Base-by-base conservation (phyloP, 1,140 invertebrate species). In the Lordiphosa clarofinis region DNA sequence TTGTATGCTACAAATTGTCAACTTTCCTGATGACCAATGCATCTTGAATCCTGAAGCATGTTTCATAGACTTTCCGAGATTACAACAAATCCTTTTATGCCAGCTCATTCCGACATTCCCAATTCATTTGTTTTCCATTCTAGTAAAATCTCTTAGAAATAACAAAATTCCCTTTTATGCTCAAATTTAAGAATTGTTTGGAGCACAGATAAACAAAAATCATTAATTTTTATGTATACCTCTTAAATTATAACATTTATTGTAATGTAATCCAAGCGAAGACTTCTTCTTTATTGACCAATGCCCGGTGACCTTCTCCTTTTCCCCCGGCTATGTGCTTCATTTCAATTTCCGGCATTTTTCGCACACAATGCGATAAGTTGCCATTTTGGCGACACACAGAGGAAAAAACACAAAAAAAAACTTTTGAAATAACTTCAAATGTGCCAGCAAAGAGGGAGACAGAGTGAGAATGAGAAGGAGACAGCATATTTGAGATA, bases 381-480 rank as follows among this genome's bases (percentile, higher is more conserved):
- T 68, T 72, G 59, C 43, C 43, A 46, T 46, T 31, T 46, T 31
- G 24, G 24, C 43, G 43, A 46, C 43, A 46, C n/a, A 35, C 12
- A 37, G 28, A 56, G 65, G 39, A n/a, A 24, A 13, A 31, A 31
- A 31, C 5, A 31, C 49, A 67, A 15, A 31, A 31, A 31, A 67
- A 72, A 72, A 72, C 54, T 67, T 71, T 71, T 43, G 63, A 66
- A 67, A 71, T 71, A 66, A 71, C 57, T 71, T 71, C 56, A 66
- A 46, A 46, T 46, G 28, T 31, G 43, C 24, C 13, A 4, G 43
- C 24, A 31, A 6, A 24, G 7, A 42, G 28, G 6, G 28, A 33
- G 37, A 36, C 38, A 35, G 36, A 28, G 31, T n/a, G 52, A 60
- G 36, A 46, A 46, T 4, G 21, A n/a, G n/a, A 3, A 31, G 8